Conservation (phyloP, 2,888 invertebrate species). For the Heliconius aoede region DNA sequence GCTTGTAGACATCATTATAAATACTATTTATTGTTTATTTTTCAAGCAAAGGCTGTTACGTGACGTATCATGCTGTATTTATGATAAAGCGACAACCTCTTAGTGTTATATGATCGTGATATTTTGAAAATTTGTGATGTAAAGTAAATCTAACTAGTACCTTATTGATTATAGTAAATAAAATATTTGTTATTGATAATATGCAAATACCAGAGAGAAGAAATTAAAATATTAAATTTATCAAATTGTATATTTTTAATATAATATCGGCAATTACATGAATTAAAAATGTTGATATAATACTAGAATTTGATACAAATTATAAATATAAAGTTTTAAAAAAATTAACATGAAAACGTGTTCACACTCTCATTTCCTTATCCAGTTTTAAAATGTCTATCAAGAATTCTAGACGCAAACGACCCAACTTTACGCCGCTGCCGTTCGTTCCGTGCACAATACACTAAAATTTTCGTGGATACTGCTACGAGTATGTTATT, state of each 20-base stretch:
- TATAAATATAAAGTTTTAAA: too few species aligned
- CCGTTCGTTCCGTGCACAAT: constrained; percentile 57
- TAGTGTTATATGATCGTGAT: neutral
- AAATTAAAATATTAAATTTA: too few species aligned
- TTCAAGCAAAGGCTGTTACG: neutral
- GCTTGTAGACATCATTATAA: constrained; percentile 7
- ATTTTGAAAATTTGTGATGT: neutral
- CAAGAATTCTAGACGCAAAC: constrained; percentile 47
- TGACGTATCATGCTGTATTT: constrained; percentile 5
- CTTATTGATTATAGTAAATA: neutral
- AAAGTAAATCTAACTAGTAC: neutral
- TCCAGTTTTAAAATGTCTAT: constrained; percentile 46
- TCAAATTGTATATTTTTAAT: too few species aligned
- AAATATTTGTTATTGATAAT: too few species aligned
- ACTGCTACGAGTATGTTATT: constrained; percentile 70
- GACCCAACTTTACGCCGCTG: constrained; percentile 45
- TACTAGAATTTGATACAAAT: too few species aligned
- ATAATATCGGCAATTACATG: too few species aligned
- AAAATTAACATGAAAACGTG: neutral
- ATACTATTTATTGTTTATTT: constrained; percentile 7
- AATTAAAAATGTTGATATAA: too few species aligned
- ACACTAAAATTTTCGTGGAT: constrained; percentile 69
- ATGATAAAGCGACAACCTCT: constrained; percentile 10
- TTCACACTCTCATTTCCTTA: constrained; percentile 39
- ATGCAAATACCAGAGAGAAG: too few species aligned